Base-by-base conservation (phyloP, 1,140 invertebrate species). In the Drosophila suzukii region DNA sequence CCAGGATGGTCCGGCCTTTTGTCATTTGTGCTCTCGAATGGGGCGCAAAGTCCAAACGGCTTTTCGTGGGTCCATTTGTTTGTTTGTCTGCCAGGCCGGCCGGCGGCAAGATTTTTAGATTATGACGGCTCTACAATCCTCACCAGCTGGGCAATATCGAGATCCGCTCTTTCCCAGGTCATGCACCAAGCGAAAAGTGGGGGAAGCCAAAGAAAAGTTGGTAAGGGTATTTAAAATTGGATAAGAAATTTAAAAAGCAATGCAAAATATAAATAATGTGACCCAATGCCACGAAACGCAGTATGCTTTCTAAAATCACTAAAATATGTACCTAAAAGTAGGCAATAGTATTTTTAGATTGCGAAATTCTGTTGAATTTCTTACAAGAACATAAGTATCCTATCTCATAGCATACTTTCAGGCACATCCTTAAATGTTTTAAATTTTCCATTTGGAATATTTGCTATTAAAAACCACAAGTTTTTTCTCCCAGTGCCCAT, bases 51-150 rank as follows among this genome's bases (percentile, higher is more conserved):
- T 53, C 62, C 55, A 71, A 62, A 62, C 68, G 47, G 70, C 60
- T 70, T 34, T 70, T 44, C 49, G 81, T 60, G 63, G 46, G 30
- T 43, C 20, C 27, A 30, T 67, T 56, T 57, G 15, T 41, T 32
- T 46, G 20, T 75, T 58, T 58, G 47, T 60, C 55, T 59, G 70
- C 44, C 54, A 47, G 60, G 30, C 43, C 44, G 66, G 17, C 17
- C 72, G 73, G 73, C 77, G 81, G 75, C 75, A 81, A 81, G 74
- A 81, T 81, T 75, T 78, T 81, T 71, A 75, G 82, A 86, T 85
- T 86, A 86, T 86, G 74, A 86, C 81, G 81, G 81, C 74, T 79
- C 62, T 58, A 47, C 63, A 62, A 62, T 57, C 63, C 50, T 44
- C 73, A 39, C 56, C 43, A 58, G 54, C 44, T 51, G 36, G 36